phyloP scores from a whole-genome alignment of 2,888 invertebrate genomes.

The Arrhopalites spinosus region DNA sequence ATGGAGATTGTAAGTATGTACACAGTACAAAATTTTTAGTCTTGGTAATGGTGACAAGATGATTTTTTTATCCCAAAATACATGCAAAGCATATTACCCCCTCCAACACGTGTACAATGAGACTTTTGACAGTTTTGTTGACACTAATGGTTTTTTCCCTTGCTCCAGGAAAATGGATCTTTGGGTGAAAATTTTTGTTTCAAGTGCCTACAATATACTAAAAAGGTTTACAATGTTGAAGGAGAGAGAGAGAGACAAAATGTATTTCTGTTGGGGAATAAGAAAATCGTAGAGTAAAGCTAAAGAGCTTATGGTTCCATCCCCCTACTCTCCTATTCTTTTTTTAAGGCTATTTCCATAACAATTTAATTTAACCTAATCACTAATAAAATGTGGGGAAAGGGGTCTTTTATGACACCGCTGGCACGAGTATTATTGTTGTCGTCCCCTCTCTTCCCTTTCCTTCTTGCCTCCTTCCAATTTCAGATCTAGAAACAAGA shows the following conservation, averaged over 20 bases:
- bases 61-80: no score
- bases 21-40: no score
- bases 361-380: conserved; percentile 36
- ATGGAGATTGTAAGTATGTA: no score
- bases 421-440: conserved; percentile 1
- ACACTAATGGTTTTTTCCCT: background rate
- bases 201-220: background rate
- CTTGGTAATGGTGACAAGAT: no score
- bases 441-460: conserved; percentile 3
- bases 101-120: background rate
- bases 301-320: conserved; percentile 10
- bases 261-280: background rate
- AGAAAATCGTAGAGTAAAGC: background rate
- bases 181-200: background rate
- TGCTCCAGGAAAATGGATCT: background rate
- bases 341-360: conserved; percentile 33
- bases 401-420: conserved; percentile 32
- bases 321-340: conserved; percentile 27
- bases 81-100: no score
- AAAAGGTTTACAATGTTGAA: background rate
- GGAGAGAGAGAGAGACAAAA: background rate
- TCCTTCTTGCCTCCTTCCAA: conserved; percentile 7
- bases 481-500: conserved; percentile 14
- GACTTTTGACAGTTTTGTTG: conserved; percentile 10
- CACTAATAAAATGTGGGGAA: conserved; percentile 35